phyloP scores from a whole-genome alignment of 1,140 invertebrate genomes.

The Drosophila parabipectinata region DNA sequence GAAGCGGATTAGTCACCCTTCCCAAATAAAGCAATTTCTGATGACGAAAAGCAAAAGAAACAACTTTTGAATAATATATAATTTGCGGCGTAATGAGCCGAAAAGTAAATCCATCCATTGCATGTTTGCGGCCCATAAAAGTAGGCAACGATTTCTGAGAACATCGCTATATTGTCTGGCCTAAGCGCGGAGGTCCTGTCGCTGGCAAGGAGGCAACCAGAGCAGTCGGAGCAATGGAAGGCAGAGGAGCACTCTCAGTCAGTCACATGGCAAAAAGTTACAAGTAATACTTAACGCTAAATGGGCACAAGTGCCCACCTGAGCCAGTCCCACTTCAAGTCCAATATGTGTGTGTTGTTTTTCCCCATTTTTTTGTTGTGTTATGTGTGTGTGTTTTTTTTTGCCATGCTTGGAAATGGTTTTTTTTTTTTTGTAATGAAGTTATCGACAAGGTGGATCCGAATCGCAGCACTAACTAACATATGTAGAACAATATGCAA shows the following conservation, averaged over 20 bases:
- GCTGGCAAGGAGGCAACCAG: background rate
- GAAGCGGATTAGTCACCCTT: slow-evolving; percentile 30
- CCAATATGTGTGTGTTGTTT: slow-evolving; percentile 23
- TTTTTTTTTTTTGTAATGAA: slow-evolving; percentile 75
- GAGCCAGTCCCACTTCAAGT: slow-evolving; percentile 36
- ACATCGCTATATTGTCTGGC: slow-evolving; percentile 66
- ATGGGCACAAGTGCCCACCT: slow-evolving; percentile 70
- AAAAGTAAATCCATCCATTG: slow-evolving; percentile 51
- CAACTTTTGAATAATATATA: slow-evolving; percentile 66
- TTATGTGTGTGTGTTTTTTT: slow-evolving; percentile 38
- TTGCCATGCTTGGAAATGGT: slow-evolving; percentile 28
- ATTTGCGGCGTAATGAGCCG: slow-evolving; percentile 64
- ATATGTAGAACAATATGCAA: slow-evolving; percentile 81
- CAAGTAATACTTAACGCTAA: slow-evolving; percentile 78
- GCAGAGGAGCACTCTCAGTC: slow-evolving; percentile 51
- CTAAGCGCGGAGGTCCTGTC: background rate
- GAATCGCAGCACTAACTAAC: slow-evolving; percentile 57
- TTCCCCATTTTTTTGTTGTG: slow-evolving; percentile 50
- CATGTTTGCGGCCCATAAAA: slow-evolving; percentile 69
- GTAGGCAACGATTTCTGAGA: slow-evolving; percentile 66
- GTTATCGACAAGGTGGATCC: slow-evolving; percentile 67
- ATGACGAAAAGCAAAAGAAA: background rate
- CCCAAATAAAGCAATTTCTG: slow-evolving; percentile 50
- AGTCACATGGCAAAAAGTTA: slow-evolving; percentile 79
- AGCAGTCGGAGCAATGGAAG: background rate